Evolutionary conservation across 1,140 invertebrate species (phyloP).

Genomic region (Physella acuta): DNA sequence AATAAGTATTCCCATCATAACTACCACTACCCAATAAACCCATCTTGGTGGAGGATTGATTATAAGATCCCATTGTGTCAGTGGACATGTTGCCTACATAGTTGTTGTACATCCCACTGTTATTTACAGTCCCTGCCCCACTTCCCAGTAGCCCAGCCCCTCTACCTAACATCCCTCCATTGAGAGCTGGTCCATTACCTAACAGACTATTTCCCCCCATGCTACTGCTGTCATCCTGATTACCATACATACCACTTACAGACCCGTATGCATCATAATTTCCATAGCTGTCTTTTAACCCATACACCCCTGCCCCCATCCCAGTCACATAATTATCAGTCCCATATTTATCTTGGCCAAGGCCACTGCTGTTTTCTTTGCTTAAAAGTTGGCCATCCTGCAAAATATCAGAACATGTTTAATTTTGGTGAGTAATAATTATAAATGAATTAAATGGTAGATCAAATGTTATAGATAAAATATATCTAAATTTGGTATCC

Average conservation of each 20-base stretch:
- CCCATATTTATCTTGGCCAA: constrained; percentile 25
- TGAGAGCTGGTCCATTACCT: neutral
- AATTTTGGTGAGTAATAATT: neutral
- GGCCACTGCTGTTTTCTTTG: constrained; percentile 23
- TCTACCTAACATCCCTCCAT: neutral
- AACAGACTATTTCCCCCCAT: neutral
- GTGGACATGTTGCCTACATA: too few relatives aligned
- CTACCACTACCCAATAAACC: neutral
- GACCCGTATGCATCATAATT: constrained; percentile 15
- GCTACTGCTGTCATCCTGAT: too few relatives aligned
- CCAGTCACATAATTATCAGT: constrained; percentile 7
- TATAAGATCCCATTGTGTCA: too few relatives aligned
- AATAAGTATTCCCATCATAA: neutral
- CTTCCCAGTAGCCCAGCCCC: neutral
- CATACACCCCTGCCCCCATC: constrained; percentile 8
- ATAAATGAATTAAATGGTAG: neutral
- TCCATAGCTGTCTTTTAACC: constrained; percentile 20
- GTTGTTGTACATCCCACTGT: neutral
- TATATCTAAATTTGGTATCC: neutral
- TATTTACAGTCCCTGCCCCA: neutral
- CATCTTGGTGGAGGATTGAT: too few relatives aligned
- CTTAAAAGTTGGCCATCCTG: constrained; percentile 25
- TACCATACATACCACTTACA: neutral
- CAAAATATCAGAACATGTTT: constrained; percentile 1
- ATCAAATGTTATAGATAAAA: neutral